Percentiles rank a stretch among this genome's conserved stretches.
Conservation (phyloP, 2,888 invertebrate species). For the Euspilapteryx auroguttella region DNA sequence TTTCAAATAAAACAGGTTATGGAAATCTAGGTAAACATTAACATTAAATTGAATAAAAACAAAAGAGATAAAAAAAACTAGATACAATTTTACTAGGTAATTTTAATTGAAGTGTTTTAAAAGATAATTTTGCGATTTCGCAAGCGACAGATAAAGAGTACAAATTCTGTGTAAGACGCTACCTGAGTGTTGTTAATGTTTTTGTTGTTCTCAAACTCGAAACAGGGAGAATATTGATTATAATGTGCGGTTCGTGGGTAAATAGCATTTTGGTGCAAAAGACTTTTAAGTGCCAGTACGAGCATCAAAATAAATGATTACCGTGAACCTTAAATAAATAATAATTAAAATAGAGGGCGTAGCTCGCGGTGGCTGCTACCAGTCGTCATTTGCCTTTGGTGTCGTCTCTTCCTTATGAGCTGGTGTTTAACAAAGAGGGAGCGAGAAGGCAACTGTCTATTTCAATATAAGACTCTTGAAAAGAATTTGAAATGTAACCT, state of each 20-base stretch:
- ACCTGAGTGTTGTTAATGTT: slow-evolving; percentile 43
- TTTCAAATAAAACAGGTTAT: no score
- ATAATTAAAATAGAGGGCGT: not conserved
- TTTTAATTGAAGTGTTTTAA: slow-evolving; percentile 3
- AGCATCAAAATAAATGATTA: no score
- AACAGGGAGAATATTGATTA: slow-evolving; percentile 29
- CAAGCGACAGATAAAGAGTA: slow-evolving; percentile 63
- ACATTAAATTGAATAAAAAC: no score
- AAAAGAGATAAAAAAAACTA: no score
- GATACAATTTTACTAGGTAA: no score
- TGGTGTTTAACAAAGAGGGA: not conserved
- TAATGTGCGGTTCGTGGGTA: no score
- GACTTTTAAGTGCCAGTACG: no score
- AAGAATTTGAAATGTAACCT: no score
- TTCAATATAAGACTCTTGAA: no score
- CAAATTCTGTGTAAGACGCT: slow-evolving; percentile 73
- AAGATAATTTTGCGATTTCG: slow-evolving; percentile 2
- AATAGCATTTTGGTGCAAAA: no score
- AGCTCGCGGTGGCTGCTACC: not conserved
- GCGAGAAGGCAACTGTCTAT: no score
- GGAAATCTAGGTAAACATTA: no score
- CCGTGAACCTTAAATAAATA: not conserved
- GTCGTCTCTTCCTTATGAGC: slow-evolving; percentile 40
- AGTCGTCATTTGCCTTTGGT: slow-evolving; percentile 44
- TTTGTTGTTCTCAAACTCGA: slow-evolving; percentile 42